Base-by-base conservation (phyloP, 1,140 invertebrate genomes). In the Diorhabda carinulata region DNA sequence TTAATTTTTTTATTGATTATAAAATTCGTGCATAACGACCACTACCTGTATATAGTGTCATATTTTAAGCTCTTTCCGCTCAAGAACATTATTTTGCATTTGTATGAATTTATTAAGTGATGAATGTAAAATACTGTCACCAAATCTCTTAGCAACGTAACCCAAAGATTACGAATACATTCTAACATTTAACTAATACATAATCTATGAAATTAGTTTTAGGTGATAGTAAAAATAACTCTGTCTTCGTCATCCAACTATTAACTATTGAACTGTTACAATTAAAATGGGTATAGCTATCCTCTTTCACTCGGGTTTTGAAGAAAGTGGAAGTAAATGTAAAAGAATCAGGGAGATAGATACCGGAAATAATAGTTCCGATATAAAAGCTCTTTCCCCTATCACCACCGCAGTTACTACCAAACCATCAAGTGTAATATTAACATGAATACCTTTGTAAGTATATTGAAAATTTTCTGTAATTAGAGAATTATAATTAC, bases 251-350 rank as follows among this genome's bases (percentile, higher is more conserved):
- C 47, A 52, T n/a, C 3, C n/a, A 2, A 8, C 47, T 8, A 52
- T n/a, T 52, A n/a, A 52, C 47, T n/a, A 52, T 8, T 52, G 47
- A n/a, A 52, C 47, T 52, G n/a, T 52, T 52, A n/a, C 47, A 52
- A 52, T n/a, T 8, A 52, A 52, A 52, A 6, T 52, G 47, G 6
- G 3, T 52, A 52, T 8, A 8, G n/a, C 47, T n/a, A 52, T 52
- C n/a, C n/a, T 62, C 44, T 62, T 62, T 62, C 8, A 25, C 25
- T 62, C 41, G 44, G 44, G 8, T 62, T 43, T 3, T 62, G 43
- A 43, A 43, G 61, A 62, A 62, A 62, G 61, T 62, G 61, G 61
- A 62, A 62, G 61, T 44, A 43, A 62, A 43, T 62, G 61, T 41
- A 43, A 44, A 43, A 25, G 25, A 25, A 10, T 9, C 61, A 62